Conservation (phyloP, 2,888 invertebrate species). For the Andrena hattorfiana region DNA sequence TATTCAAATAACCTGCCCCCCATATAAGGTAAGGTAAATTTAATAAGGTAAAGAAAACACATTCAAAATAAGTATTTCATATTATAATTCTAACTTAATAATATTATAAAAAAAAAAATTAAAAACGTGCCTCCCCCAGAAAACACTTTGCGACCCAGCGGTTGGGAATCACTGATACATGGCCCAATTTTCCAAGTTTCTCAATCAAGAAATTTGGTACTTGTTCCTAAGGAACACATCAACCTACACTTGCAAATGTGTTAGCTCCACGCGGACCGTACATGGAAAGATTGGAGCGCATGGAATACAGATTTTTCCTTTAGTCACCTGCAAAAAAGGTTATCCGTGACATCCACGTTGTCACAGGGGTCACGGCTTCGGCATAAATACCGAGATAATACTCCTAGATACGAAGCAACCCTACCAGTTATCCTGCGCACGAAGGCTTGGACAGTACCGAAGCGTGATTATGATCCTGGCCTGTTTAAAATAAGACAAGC, state of each 20-base stretch:
- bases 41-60: no score
- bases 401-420: slow-evolving; percentile 74
- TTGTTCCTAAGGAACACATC: not conserved
- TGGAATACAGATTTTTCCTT: slow-evolving; percentile 9
- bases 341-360: slow-evolving; percentile 72
- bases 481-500: slow-evolving; percentile 27
- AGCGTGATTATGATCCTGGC: slow-evolving; percentile 50
- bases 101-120: no score
- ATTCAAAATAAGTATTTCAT: no score
- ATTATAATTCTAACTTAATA: no score
- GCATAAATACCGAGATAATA: slow-evolving; percentile 76
- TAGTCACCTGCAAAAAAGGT: not conserved
- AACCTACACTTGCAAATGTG: not conserved
- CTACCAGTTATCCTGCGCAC: slow-evolving; percentile 73
- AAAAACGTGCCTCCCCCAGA: no score
- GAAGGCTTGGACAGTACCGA: slow-evolving; percentile 62
- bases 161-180: slow-evolving; percentile 18
- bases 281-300: not conserved
- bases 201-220: not conserved
- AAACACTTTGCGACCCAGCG: no score
- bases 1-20: no score
- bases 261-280: no score
- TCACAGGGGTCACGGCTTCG: slow-evolving; percentile 70
- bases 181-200: slow-evolving; percentile 19
- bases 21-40: no score